A percentile compares a stretch with the other conserved stretches of the same genome.
Conservation (phyloP, 2,888 invertebrate species). For the Malthinus flaveolus region DNA sequence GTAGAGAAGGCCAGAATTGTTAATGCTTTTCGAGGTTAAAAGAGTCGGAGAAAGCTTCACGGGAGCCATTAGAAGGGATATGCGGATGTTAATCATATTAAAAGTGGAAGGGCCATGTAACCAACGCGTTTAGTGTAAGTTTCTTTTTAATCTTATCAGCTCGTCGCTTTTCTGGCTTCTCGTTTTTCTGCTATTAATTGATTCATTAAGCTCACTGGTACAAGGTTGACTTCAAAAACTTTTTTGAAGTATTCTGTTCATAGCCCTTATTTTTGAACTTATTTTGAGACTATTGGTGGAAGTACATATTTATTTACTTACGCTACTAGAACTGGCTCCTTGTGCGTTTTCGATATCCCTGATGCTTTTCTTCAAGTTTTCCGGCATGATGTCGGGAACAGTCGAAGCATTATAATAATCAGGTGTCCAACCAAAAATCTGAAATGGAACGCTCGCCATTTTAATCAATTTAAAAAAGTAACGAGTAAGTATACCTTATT, state of each 20-base stretch:
- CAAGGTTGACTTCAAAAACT: no score
- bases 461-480: not conserved
- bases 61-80: not conserved
- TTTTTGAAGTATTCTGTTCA: no score
- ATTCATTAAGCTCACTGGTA: not conserved
- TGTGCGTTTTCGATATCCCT: conserved; percentile 19
- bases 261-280: no score
- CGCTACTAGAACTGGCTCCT: conserved; percentile 9
- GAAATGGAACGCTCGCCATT: conserved; percentile 37
- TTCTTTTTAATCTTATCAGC: not conserved
- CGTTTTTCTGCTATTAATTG: not conserved
- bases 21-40: no score
- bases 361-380: conserved; percentile 74
- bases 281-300: no score
- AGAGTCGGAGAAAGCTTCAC: no score
- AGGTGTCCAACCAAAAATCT: conserved; percentile 91
- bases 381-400: conserved; percentile 75
- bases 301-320: not conserved
- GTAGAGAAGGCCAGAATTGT: no score
- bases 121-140: no score
- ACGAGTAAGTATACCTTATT: conserved; percentile 76
- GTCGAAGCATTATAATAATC: conserved; percentile 74
- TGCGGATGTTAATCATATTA: not conserved
- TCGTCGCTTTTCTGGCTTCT: not conserved
- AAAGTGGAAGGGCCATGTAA: no score